Evolutionary conservation across 2,888 invertebrate genomes (phyloP).

Genomic region (Zaprionus bogoriensis): DNA sequence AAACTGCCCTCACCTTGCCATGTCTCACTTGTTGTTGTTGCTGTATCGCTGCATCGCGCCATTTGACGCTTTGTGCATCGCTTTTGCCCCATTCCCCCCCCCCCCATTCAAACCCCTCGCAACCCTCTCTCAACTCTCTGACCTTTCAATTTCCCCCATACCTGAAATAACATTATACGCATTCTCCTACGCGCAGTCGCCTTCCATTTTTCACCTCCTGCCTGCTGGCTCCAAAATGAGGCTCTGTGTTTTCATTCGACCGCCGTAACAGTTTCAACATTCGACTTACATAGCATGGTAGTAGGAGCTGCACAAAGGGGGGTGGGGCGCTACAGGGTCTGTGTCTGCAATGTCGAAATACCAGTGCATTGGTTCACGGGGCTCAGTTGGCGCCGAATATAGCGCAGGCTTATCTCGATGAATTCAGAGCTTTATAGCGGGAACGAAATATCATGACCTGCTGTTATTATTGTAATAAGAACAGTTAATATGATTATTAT

Average conservation of each 20-base stretch:
- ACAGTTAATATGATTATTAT: too few relatives aligned
- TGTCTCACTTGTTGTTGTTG: slow-evolving; percentile 18
- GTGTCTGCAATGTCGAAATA: neutral
- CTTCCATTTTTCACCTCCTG: neutral
- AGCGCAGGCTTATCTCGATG: too few relatives aligned
- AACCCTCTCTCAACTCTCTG: neutral
- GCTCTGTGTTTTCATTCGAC: neutral
- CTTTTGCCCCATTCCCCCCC: neutral
- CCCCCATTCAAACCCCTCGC: neutral
- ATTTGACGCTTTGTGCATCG: slow-evolving; percentile 25
- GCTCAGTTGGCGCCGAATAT: neutral
- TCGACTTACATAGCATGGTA: too few relatives aligned
- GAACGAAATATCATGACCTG: too few relatives aligned
- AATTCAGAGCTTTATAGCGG: too few relatives aligned
- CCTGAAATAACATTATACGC: too few relatives aligned
- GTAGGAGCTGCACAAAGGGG: too few relatives aligned
- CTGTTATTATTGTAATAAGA: too few relatives aligned
- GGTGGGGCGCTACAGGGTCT: too few relatives aligned
- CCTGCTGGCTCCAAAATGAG: too few relatives aligned
- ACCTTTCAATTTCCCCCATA: too few relatives aligned
- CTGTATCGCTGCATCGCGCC: slow-evolving; percentile 24
- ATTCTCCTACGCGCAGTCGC: neutral
- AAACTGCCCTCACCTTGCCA: slow-evolving; percentile 24
- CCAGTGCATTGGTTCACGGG: neutral
- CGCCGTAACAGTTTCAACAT: too few relatives aligned